Percentiles rank a stretch among this genome's conserved stretches.
These are phyloP conservation scores for Pseudomyrmex flavicornis DNA, from an alignment of 1,140 invertebrate species.

Conservation along the genomic window DNA sequence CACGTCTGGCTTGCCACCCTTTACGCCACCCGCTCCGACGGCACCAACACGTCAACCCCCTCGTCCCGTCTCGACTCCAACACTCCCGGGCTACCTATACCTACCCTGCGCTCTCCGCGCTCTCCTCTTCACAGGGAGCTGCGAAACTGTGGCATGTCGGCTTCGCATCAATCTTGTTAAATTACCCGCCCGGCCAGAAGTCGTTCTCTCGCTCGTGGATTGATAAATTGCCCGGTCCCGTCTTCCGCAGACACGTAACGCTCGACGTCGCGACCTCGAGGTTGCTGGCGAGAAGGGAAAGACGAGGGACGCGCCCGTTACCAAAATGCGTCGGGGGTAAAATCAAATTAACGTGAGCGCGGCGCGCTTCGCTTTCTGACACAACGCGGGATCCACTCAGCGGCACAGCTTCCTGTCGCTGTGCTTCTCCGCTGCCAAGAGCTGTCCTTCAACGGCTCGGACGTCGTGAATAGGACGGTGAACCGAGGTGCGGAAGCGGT, in stretches of 20 bases:
- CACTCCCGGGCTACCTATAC: slow-evolving; percentile 46
- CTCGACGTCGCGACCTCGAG: slow-evolving; percentile 75
- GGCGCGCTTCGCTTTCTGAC: slow-evolving; percentile 50
- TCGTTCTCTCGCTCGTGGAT: slow-evolving; percentile 81
- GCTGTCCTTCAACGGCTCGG: slow-evolving; percentile 44
- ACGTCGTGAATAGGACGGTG: slow-evolving; percentile 31
- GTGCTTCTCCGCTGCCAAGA: slow-evolving; percentile 1
- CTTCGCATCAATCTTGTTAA: slow-evolving; percentile 85
- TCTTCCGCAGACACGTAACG: slow-evolving; percentile 81
- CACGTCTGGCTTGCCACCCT: slow-evolving; percentile 73
- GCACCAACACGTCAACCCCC: slow-evolving; percentile 64
- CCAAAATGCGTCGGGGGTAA: slow-evolving; percentile 77
- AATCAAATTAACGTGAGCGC: slow-evolving; percentile 81
- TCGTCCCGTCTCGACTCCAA: slow-evolving; percentile 58
- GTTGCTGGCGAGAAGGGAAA: slow-evolving; percentile 42
- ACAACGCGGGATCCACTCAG: slow-evolving; percentile 39
- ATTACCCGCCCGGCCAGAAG: slow-evolving; percentile 83
- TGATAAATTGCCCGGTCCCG: slow-evolving; percentile 84
- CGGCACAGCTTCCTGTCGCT: slow-evolving; percentile 1
- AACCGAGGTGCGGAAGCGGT: slow-evolving; percentile 16
- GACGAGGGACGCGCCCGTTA: slow-evolving; percentile 27
- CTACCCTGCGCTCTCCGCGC: too few relatives aligned
- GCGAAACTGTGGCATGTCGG: slow-evolving; percentile 83
- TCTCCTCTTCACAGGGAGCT: slow-evolving; percentile 71
- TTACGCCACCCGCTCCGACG: slow-evolving; percentile 65